phyloP scores from a whole-genome alignment of 2,113 vertebrate species.

The Meleagris gallopavo region DNA sequence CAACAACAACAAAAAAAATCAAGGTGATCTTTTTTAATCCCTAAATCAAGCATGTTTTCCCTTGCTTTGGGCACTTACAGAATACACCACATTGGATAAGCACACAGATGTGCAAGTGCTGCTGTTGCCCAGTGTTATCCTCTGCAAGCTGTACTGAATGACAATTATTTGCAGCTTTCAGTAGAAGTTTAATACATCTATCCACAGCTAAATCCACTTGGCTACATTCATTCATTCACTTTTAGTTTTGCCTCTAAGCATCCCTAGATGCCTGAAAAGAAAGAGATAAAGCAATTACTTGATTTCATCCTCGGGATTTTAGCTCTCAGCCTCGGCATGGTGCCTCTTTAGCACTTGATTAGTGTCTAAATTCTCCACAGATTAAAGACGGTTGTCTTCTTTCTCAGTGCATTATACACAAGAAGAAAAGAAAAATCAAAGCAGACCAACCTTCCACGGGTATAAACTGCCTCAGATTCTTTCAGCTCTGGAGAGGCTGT shows the following conservation, averaged over 20 bases:
- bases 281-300: constrained; percentile 66
- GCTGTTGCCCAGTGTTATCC: neutral
- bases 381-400: constrained; percentile 48
- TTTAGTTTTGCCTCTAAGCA: constrained; percentile 44
- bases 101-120: neutral
- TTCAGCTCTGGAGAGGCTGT: neutral
- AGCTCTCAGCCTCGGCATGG: constrained; percentile 37
- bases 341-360: constrained; percentile 67
- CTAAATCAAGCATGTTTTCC: neutral
- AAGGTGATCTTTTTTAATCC: neutral
- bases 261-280: constrained; percentile 55
- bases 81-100: neutral
- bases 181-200: neutral
- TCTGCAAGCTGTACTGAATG: neutral
- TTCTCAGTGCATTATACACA: neutral
- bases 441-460: neutral
- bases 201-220: neutral
- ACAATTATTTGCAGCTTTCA: neutral
- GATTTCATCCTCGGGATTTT: constrained; percentile 65
- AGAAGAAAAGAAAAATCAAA: constrained; percentile 40
- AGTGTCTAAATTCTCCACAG: constrained; percentile 56
- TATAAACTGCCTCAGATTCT: neutral
- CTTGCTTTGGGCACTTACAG: neutral
- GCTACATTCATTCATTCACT: constrained; percentile 21
- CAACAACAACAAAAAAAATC: neutral